Conservation (phyloP, 2,113 vertebrate genomes). For the Dascyllus trimaculatus region DNA sequence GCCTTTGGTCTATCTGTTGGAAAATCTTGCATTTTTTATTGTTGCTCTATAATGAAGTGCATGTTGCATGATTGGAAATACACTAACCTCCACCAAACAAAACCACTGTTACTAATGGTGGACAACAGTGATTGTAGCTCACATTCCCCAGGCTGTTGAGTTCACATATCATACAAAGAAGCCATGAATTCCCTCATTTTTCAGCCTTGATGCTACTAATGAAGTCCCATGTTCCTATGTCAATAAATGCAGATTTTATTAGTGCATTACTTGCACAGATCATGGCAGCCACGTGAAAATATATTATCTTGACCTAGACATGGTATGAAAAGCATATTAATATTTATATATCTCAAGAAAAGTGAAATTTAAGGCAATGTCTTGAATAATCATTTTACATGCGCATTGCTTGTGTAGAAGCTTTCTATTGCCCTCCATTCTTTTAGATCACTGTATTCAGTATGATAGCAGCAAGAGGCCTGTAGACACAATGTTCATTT, state of each 20-base stretch:
- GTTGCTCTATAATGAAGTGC: slow-evolving; percentile 26
- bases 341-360: slow-evolving; percentile 49
- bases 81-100: slow-evolving; percentile 3
- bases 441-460: neutral
- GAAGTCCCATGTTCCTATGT: slow-evolving; percentile 65
- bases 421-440: slow-evolving; percentile 16
- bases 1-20: no score
- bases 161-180: slow-evolving; percentile 54
- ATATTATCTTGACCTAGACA: slow-evolving; percentile 65
- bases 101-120: slow-evolving; percentile 52
- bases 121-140: slow-evolving; percentile 48
- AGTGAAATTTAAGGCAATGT: slow-evolving; percentile 16
- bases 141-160: slow-evolving; percentile 56
- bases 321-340: slow-evolving; percentile 64
- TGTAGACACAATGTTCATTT: slow-evolving; percentile 25
- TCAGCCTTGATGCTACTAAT: slow-evolving; percentile 72
- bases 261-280: slow-evolving; percentile 44
- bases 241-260: slow-evolving; percentile 76
- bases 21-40: slow-evolving; percentile 9
- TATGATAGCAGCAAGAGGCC: slow-evolving; percentile 38
- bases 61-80: slow-evolving; percentile 31
- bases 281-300: slow-evolving; percentile 51
- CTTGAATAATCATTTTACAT: slow-evolving; percentile 45
- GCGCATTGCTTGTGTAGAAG: slow-evolving; percentile 42
- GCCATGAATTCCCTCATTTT: slow-evolving; percentile 47